Conservation (phyloP, 37 sponge, comb jelly and placozoan species). For the Hormiphora californensis region DNA sequence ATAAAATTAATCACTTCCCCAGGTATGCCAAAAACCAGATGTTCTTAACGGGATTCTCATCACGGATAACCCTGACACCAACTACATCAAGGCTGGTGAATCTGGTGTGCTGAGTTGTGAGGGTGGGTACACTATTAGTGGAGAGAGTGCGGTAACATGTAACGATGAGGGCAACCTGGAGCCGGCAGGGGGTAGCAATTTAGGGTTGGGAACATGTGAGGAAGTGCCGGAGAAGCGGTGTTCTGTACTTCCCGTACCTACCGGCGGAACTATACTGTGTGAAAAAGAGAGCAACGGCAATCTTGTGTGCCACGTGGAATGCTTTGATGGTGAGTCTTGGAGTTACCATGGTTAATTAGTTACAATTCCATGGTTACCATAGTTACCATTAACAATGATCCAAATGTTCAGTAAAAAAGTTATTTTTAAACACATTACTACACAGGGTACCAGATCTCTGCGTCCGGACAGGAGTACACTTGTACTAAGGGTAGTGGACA, state of each 20-base stretch:
- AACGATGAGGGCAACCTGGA: neutral
- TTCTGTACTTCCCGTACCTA: neutral
- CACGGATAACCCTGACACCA: neutral
- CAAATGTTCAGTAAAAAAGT: neutral
- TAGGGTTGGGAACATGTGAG: no score
- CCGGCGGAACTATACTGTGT: neutral
- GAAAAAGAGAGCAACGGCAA: neutral
- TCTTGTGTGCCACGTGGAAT: neutral
- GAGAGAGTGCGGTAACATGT: neutral
- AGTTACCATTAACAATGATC: neutral
- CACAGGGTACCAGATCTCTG: neutral
- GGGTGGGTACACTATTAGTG: neutral
- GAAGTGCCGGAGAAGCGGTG: neutral
- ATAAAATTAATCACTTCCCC: neutral
- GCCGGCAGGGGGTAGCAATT: no score
- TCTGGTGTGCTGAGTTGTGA: neutral
- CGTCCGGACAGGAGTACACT: neutral
- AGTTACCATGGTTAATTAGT: neutral
- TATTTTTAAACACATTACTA: neutral
- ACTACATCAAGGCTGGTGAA: neutral
- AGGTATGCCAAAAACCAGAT: constrained; percentile 8
- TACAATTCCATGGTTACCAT: neutral
- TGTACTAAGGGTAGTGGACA: neutral
- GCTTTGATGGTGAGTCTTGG: neutral
- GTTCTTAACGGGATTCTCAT: neutral